A percentile compares a stretch with the other conserved stretches of the same genome.
Conservation (phyloP, 2,113 vertebrate genomes). For the Indicator maculatus region DNA sequence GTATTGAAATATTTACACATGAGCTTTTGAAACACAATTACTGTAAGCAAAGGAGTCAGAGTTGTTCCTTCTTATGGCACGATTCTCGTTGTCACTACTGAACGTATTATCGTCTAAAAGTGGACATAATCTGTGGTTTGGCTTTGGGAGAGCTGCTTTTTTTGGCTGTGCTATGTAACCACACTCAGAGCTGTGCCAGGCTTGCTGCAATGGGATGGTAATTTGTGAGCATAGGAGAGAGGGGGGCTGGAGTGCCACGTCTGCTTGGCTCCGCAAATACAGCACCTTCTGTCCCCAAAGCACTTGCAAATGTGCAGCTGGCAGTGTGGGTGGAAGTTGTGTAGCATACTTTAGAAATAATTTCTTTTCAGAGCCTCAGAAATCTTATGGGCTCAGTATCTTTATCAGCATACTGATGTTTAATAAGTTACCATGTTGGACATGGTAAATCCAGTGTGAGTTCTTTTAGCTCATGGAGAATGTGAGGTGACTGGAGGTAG, state of each 20-base stretch:
- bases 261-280: slow-evolving; percentile 26
- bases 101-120: slow-evolving; percentile 39
- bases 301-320: slow-evolving; percentile 22
- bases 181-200: slow-evolving; percentile 5
- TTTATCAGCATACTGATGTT: slow-evolving; percentile 30
- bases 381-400: slow-evolving; percentile 8
- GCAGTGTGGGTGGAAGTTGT: not conserved
- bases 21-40: not conserved
- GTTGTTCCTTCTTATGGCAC: slow-evolving; percentile 4
- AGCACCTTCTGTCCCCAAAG: not conserved
- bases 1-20: not conserved
- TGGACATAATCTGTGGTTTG: slow-evolving; percentile 45
- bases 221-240: not conserved
- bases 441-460: slow-evolving; percentile 19
- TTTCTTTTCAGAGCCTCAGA: slow-evolving; percentile 32
- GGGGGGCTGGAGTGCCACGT: slow-evolving; percentile 16
- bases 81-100: slow-evolving; percentile 27
- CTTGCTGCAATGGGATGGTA: slow-evolving; percentile 28
- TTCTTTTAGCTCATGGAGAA: not conserved
- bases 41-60: not conserved
- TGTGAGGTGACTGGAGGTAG: not conserved
- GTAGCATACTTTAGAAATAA: not conserved
- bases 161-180: slow-evolving; percentile 45
- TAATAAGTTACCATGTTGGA: slow-evolving; percentile 39
- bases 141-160: slow-evolving; percentile 46